Conservation (phyloP, 2,888 invertebrate species). For the Carpatolechia fugitivella region DNA sequence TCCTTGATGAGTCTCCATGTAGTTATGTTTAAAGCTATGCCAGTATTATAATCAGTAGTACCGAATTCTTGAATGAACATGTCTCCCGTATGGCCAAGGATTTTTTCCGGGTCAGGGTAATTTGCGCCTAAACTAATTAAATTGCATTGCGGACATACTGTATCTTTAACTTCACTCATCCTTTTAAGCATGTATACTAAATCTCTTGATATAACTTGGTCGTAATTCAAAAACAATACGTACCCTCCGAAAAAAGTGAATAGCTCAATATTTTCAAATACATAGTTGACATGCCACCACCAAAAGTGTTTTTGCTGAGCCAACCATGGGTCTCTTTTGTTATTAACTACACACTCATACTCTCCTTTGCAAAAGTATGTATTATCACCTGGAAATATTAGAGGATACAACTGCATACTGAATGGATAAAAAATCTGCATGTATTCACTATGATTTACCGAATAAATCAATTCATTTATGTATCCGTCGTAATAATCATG, state of each 20-base stretch:
- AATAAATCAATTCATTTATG: constrained; percentile 24
- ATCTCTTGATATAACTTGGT: constrained; percentile 43
- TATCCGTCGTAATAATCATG: constrained; percentile 29
- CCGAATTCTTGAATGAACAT: constrained; percentile 34
- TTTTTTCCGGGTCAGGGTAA: constrained; percentile 24
- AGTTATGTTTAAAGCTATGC: constrained; percentile 40
- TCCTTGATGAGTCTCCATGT: constrained; percentile 40
- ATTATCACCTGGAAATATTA: constrained; percentile 43
- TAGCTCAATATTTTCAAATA: constrained; percentile 39
- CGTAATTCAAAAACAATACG: constrained; percentile 37
- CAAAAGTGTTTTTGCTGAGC: constrained; percentile 46
- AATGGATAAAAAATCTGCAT: constrained; percentile 48
- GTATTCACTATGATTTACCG: constrained; percentile 31
- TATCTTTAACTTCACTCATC: constrained; percentile 18
- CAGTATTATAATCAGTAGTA: constrained; percentile 27
- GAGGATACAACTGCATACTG: constrained; percentile 42
- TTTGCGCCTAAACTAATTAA: constrained; percentile 40
- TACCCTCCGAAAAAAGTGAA: constrained; percentile 24
- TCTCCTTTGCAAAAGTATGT: constrained; percentile 32
- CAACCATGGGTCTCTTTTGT: constrained; percentile 27
- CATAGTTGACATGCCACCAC: constrained; percentile 50
- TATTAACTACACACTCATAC: constrained; percentile 28
- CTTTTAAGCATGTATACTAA: constrained; percentile 35
- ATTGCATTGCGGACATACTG: constrained; percentile 38
- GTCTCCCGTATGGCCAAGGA: constrained; percentile 19